Evolutionary conservation across 2,113 vertebrate species (phyloP).

Genomic region (Polypterus bichir): DNA sequence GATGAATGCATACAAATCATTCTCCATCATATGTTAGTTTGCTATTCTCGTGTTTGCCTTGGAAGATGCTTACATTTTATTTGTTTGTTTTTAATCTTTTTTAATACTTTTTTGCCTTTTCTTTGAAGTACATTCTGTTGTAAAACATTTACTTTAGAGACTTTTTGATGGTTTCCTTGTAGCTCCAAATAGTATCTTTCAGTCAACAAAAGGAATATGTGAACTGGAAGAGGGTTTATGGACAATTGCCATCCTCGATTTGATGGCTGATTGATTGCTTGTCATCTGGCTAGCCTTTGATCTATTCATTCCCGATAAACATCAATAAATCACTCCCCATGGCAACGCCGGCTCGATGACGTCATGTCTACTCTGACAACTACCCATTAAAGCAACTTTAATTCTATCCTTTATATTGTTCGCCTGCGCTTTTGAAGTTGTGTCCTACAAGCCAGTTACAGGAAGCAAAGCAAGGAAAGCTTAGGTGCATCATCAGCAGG

Average conservation of each 20-base stretch:
- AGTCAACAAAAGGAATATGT: constrained; percentile 52
- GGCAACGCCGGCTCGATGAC: constrained; percentile 69
- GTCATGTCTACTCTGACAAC: constrained; percentile 68
- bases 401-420: constrained; percentile 28
- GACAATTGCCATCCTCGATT: constrained; percentile 91
- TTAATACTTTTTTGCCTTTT: constrained; percentile 16
- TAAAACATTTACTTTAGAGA: constrained; percentile 40
- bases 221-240: constrained; percentile 72
- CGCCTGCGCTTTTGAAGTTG: constrained; percentile 3
- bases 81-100: constrained; percentile 21
- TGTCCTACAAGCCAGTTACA: not conserved
- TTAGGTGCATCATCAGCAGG: too few relatives aligned
- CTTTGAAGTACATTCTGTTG: constrained; percentile 22
- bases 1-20: too few relatives aligned
- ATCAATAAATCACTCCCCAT: constrained; percentile 87
- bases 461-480: not conserved
- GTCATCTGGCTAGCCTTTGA: constrained; percentile 85
- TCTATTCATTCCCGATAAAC: constrained; percentile 97
- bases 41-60: constrained; percentile 29
- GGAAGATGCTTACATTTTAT: constrained; percentile 10
- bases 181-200: constrained; percentile 59
- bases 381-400: constrained; percentile 44
- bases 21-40: constrained; percentile 1
- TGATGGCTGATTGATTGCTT: constrained; percentile 91
- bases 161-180: constrained; percentile 18